Percentiles rank a stretch among this genome's conserved stretches.
These are phyloP conservation scores for Percopsis omiscomaycus DNA, from an alignment of 2,797 vertebrate species.

Conservation along the genomic window DNA sequence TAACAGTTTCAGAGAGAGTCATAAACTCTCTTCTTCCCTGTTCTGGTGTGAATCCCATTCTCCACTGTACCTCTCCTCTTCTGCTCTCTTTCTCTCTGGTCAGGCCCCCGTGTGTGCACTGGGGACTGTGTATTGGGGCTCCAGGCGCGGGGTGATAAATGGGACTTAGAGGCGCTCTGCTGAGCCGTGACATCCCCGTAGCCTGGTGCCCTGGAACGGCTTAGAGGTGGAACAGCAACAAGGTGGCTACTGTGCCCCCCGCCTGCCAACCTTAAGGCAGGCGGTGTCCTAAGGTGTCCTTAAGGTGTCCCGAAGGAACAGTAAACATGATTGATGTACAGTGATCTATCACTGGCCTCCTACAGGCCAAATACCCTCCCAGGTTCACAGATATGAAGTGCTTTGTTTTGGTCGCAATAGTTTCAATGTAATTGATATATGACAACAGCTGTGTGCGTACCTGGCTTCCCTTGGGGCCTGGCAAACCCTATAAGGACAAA, in stretches of 20 bases:
- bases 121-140: constrained; percentile 6
- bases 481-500: constrained; percentile 68
- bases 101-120: constrained; percentile 5
- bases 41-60: constrained; percentile 46
- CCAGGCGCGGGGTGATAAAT: constrained; percentile 51
- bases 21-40: constrained; percentile 50
- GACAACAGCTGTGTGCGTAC: constrained; percentile 52
- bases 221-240: constrained; percentile 54
- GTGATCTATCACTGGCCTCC: constrained; percentile 34
- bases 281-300: no score
- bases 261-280: not conserved
- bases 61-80: constrained; percentile 32
- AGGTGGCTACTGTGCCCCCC: constrained; percentile 37
- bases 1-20: constrained; percentile 59
- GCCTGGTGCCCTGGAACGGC: constrained; percentile 35
- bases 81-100: not conserved
- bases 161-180: constrained; percentile 35
- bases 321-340: constrained; percentile 49
- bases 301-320: constrained; percentile 19
- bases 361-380: constrained; percentile 33
- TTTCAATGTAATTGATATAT: constrained; percentile 26
- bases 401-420: not conserved
- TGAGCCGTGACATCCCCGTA: constrained; percentile 47
- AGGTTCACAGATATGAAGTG: constrained; percentile 16
- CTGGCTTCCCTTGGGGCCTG: constrained; percentile 79